Base-by-base conservation (phyloP, 2,888 invertebrate species). In the Saturnia japonica region DNA sequence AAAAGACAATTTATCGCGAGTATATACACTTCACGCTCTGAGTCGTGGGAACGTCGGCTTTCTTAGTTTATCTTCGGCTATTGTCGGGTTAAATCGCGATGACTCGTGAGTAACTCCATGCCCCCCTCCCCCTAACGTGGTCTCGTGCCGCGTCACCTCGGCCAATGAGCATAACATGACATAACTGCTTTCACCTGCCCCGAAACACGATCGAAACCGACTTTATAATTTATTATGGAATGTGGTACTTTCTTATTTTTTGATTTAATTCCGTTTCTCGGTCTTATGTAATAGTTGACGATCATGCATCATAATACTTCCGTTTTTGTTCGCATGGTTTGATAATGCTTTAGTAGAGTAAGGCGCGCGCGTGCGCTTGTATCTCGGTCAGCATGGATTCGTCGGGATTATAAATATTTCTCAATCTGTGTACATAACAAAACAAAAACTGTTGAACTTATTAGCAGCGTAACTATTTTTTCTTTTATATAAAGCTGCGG, bases 201-300 rank as follows among this genome's bases (percentile, higher is more conserved):
- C 83, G 83, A 81, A 81, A 77, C 78, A 74, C 81, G 81, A 78
- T 79, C 85, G 84, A 86, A 84, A 80, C 82, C 83, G 87, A 86
- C 88, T 89, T 86, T 90, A 86, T 91, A 91, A 91, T 90, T 34
- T 89, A 88, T 85, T 88, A 86, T 83, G 88, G 89, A 88, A 91
- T 90, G 89, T 85, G 80, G 87, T 88, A 89, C 91, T 92, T 91
- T 92, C 90, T 88, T 90, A 90, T 89, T 90, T 64, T 64, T 86
- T 80, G 86, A 85, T 87, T 89, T 83, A 86, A 85, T 84, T 86
- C 79, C 77, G 85, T 88, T 91, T 88, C 86, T 87, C 76, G 78
- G 77, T 76, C 78, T 90, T 87, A 77, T 84, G 83, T 85, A 89
- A 90, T 78, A 75, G 74, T 73, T 78, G 77, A 80, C 80, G 77